These are phyloP conservation scores for Jaculus jaculus DNA, from an alignment of 2,113 vertebrate species.

Conservation along the genomic window DNA sequence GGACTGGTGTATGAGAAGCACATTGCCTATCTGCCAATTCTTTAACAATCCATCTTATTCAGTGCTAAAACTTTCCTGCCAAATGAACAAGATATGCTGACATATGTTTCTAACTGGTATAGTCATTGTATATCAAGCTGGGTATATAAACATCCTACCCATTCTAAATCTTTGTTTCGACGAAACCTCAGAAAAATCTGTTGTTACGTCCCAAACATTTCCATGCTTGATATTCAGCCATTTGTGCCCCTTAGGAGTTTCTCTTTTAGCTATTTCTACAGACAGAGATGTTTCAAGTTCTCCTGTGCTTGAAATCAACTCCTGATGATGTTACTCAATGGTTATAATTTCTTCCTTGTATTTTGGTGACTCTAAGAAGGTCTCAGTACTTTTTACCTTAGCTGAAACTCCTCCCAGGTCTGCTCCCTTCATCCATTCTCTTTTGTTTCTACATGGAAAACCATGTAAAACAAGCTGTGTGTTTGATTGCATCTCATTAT, in stretches of 20 bases:
- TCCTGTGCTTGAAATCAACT: not conserved
- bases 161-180: not conserved
- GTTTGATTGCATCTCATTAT: slow-evolving; percentile 21
- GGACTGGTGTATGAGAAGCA: not conserved
- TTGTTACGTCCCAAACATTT: not conserved
- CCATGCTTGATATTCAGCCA: not conserved
- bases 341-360: not conserved
- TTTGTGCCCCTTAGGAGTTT: not conserved
- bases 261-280: not conserved
- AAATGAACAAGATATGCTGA: slow-evolving; percentile 17
- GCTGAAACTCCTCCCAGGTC: not conserved
- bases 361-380: not conserved
- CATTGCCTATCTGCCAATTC: not conserved
- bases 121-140: not conserved
- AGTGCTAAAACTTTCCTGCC: not conserved
- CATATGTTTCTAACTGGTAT: not conserved
- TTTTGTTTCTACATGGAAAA: not conserved
- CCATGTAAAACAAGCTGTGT: slow-evolving; percentile 5
- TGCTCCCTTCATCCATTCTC: not conserved
- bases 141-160: not conserved
- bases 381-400: not conserved
- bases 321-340: not conserved
- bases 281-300: not conserved
- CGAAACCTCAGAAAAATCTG: not conserved
- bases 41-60: slow-evolving; percentile 14